Percentiles rank a stretch among this genome's conserved stretches.
These are phyloP conservation scores for Balearica regulorum DNA, from an alignment of 2,797 vertebrate species.

Conservation along the genomic window DNA sequence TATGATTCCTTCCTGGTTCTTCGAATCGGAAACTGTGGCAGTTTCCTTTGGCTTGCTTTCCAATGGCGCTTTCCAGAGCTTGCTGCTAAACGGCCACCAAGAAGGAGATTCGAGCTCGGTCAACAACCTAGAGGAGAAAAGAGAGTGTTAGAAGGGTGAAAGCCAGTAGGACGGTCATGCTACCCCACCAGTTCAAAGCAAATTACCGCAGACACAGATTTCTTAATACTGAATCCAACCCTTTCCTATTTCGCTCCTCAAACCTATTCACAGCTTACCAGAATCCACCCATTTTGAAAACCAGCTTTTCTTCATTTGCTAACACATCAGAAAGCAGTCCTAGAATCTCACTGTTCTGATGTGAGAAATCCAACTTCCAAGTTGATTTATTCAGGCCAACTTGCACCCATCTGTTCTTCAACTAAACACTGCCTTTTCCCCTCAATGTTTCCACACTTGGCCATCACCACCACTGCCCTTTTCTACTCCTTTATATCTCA, in stretches of 20 bases:
- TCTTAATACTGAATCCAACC: not conserved
- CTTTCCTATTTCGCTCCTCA: not conserved
- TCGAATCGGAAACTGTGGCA: not conserved
- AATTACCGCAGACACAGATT: fast-evolving
- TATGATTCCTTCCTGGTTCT: conserved; percentile 75
- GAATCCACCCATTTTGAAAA: fast-evolving
- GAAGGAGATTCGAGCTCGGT: conserved; percentile 89
- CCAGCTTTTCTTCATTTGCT: not conserved
- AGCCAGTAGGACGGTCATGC: fast-evolving
- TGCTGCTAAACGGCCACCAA: conserved; percentile 93
- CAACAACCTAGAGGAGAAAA: conserved; percentile 77
- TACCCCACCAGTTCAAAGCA: not conserved
- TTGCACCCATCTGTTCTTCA: not conserved
- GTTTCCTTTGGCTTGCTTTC: conserved; percentile 68
- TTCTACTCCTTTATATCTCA: not conserved
- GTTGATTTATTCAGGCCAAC: not conserved
- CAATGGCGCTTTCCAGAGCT: conserved; percentile 81
- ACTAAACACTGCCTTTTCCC: not conserved
- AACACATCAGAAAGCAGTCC: fast-evolving
- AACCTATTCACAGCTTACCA: not conserved
- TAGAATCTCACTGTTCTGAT: not conserved
- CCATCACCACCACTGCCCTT: not conserved
- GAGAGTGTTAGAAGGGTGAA: not conserved
- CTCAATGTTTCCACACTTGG: not conserved
- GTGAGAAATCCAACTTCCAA: not conserved